Evolutionary conservation across 2,888 invertebrate genomes (phyloP).

Genomic region (Parasteatoda lunata): DNA sequence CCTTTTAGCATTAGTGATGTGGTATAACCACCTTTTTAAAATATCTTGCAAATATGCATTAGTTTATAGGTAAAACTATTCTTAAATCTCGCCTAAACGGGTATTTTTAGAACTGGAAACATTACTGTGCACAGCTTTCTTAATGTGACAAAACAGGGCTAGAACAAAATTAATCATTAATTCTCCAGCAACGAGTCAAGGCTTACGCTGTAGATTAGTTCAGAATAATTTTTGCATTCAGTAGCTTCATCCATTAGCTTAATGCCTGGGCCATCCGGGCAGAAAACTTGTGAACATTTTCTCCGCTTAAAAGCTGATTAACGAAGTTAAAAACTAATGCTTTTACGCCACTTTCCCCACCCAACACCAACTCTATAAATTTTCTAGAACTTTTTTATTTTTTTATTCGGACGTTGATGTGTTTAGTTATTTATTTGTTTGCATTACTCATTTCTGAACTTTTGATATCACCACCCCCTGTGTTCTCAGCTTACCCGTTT

Average conservation of each 20-base stretch:
- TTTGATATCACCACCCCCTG: neutral
- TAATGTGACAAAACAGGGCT: no score
- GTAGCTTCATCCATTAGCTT: neutral
- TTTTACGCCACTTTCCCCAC: no score
- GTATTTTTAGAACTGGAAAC: no score
- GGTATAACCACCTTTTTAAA: no score
- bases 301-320: neutral
- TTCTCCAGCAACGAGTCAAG: no score
- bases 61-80: no score
- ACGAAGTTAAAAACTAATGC: neutral
- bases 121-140: no score
- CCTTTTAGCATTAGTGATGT: no score
- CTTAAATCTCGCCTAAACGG: no score
- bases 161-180: no score
- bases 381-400: neutral
- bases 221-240: neutral
- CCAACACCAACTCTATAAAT: no score
- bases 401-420: neutral
- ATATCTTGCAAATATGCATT: no score
- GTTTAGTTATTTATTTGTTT: slow-evolving; percentile 1
- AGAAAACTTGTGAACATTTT: neutral
- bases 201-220: neutral
- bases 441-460: neutral
- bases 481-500: neutral
- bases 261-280: neutral